phyloP scores from a whole-genome alignment of 2,797 vertebrate genomes.

The Girardinus metallicus region DNA sequence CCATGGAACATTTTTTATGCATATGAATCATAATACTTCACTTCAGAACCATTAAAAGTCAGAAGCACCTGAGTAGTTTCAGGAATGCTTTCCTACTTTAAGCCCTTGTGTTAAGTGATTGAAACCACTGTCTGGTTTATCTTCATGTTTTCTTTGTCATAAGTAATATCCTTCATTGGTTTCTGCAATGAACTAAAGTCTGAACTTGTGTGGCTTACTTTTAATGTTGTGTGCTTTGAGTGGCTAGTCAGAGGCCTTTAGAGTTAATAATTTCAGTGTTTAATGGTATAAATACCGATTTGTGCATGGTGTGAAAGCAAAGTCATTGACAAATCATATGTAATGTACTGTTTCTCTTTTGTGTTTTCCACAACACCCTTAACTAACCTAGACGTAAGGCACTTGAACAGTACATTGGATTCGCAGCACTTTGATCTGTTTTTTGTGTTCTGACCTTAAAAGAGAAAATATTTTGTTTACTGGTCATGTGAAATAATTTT shows the following conservation, averaged over 20 bases:
- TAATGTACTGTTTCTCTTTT: not conserved
- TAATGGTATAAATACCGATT: not conserved
- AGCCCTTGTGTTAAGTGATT: conserved; percentile 59
- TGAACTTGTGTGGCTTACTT: conserved; percentile 41
- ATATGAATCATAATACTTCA: conserved; percentile 34
- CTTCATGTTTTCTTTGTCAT: conserved; percentile 50
- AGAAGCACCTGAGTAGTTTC: conserved; percentile 33
- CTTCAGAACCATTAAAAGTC: conserved; percentile 47
- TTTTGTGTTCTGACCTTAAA: not conserved
- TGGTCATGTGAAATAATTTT: not conserved
- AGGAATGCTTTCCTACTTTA: conserved; percentile 42
- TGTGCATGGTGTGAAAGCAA: not conserved
- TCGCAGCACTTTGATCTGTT: not conserved
- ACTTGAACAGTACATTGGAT: not conserved
- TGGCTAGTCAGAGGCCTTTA: conserved; percentile 22
- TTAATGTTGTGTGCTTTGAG: conserved; percentile 31
- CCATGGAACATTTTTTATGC: conserved; percentile 51
- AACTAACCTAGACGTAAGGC: not conserved
- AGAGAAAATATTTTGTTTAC: not conserved
- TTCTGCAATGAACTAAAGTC: conserved; percentile 37
- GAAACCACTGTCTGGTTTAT: conserved; percentile 62
- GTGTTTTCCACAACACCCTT: not conserved
- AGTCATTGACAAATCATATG: not conserved
- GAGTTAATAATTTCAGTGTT: conserved; percentile 24
- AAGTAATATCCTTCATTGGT: conserved; percentile 45